Percentiles rank a stretch among this genome's conserved stretches.
These are phyloP conservation scores for Cybosia mesomella DNA, from an alignment of 2,888 invertebrate genomes.

Conservation along the genomic window DNA sequence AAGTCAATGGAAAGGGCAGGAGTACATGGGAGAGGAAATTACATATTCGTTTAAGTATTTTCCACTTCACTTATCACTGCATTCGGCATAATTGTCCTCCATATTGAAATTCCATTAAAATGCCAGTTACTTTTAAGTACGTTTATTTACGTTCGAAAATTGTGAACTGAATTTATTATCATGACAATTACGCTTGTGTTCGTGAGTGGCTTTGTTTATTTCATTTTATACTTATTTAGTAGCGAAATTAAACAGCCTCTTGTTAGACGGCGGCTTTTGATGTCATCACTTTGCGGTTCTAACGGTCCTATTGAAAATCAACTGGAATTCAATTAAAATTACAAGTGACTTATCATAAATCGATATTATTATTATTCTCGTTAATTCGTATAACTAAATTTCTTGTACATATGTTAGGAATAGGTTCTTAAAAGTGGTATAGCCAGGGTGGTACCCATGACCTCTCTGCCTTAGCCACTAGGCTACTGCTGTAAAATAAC, in stretches of 20 bases:
- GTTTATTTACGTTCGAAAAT: constrained; percentile 52
- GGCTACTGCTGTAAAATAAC: too few species aligned
- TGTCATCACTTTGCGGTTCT: background rate
- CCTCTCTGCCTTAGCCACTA: too few species aligned
- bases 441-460: too few species aligned
- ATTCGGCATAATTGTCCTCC: constrained; percentile 26
- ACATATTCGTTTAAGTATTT: constrained; percentile 12
- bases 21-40: background rate
- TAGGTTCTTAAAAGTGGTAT: too few species aligned
- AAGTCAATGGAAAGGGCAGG: background rate
- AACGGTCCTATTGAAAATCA: too few species aligned
- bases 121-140: constrained; percentile 59
- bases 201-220: constrained; percentile 9
- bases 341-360: too few species aligned
- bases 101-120: constrained; percentile 48
- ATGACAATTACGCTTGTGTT: constrained; percentile 23
- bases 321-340: too few species aligned
- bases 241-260: background rate
- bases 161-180: constrained; percentile 29
- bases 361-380: too few species aligned
- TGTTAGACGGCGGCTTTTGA: background rate
- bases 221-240: background rate
- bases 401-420: too few species aligned
- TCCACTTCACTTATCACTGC: constrained; percentile 20
- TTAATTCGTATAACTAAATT: too few species aligned